A percentile compares a stretch with the other conserved stretches of the same genome.
phyloP scores from a whole-genome alignment of 2,113 vertebrate genomes.

The Atrichornis clamosus region DNA sequence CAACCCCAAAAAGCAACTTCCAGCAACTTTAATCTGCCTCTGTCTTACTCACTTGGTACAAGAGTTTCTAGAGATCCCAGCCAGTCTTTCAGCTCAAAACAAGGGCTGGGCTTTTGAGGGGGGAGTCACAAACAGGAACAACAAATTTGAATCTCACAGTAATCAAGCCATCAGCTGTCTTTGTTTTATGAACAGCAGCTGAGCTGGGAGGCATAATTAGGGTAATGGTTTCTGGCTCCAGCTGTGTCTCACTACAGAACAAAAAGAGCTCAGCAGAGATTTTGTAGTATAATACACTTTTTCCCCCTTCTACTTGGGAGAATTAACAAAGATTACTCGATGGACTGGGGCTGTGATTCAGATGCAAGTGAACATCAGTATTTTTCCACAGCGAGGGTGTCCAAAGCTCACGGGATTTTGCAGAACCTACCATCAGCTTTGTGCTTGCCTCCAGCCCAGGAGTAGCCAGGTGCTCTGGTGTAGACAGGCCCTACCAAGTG shows the following conservation, averaged over 20 bases:
- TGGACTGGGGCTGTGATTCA: neutral
- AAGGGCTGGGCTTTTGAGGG: neutral
- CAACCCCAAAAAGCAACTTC: neutral
- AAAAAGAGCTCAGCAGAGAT: conserved; percentile 38
- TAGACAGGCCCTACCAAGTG: neutral
- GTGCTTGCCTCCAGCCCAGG: neutral
- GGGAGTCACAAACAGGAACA: neutral
- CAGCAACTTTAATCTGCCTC: neutral
- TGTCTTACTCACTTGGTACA: neutral
- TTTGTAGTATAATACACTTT: neutral
- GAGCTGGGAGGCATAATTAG: conserved; percentile 49
- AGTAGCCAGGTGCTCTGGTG: neutral
- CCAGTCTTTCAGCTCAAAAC: neutral
- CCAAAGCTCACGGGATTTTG: neutral
- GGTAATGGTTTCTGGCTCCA: conserved; percentile 44
- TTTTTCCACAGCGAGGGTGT: neutral
- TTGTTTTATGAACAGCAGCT: conserved; percentile 42
- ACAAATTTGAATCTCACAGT: conserved; percentile 42
- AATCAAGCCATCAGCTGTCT: conserved; percentile 44
- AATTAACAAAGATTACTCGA: neutral
- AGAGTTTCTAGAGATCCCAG: neutral
- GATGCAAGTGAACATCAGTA: neutral
- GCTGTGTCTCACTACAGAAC: conserved; percentile 46
- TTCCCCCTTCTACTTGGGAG: neutral
- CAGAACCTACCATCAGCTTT: neutral